A percentile compares a stretch with the other conserved stretches of the same genome.
These are phyloP conservation scores for Suricata suricatta DNA, from an alignment of 2,113 vertebrate genomes.

Conservation along the genomic window DNA sequence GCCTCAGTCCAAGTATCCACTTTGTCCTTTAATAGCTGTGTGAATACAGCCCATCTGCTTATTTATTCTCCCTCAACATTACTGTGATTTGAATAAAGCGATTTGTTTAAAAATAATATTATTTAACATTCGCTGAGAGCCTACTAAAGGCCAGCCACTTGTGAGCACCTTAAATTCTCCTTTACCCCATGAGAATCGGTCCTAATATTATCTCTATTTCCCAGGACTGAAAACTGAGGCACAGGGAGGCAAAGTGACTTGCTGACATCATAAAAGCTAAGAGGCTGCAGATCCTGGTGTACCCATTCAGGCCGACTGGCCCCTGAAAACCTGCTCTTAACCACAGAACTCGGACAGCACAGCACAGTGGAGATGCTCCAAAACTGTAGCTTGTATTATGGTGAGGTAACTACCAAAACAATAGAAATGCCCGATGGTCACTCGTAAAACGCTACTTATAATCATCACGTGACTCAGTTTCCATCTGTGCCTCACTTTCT, in stretches of 20 bases:
- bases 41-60: neutral
- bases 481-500: neutral
- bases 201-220: neutral
- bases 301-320: neutral
- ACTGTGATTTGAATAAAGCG: neutral
- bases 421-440: neutral
- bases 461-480: neutral
- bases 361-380: neutral
- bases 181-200: neutral
- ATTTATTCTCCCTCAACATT: neutral
- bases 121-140: neutral
- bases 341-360: neutral
- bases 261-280: neutral
- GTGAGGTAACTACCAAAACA: neutral
- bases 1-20: neutral
- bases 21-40: neutral
- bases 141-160: neutral
- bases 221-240: neutral
- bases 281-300: neutral
- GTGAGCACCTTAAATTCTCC: neutral
- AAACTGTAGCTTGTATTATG: neutral
- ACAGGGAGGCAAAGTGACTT: neutral
- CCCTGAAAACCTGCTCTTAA: neutral
- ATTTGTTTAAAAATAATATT: neutral
- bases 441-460: neutral